These are phyloP conservation scores for Aspiorhynchus laticeps DNA, from an alignment of 2,113 vertebrate species.

Conservation along the genomic window DNA sequence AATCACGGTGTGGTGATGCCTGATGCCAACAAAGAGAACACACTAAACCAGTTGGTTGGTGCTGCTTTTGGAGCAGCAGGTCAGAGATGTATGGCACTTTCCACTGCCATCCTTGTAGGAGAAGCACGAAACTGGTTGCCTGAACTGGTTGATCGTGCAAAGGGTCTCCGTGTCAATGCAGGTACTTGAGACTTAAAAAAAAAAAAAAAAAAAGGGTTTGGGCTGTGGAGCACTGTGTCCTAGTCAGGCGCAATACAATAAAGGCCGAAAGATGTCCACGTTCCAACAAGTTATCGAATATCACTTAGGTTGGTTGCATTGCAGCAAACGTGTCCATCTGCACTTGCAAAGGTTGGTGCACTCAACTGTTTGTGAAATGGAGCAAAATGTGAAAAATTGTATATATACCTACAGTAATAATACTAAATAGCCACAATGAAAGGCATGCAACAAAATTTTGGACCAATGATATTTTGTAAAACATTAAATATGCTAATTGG, in stretches of 20 bases:
- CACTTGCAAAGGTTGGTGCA: neutral
- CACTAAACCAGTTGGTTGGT: slow-evolving; percentile 94
- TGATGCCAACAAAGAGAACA: slow-evolving; percentile 98
- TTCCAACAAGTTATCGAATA: neutral
- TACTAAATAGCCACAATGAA: too few species aligned
- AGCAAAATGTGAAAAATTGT: neutral
- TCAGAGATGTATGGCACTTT: slow-evolving; percentile 98
- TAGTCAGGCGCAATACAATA: neutral
- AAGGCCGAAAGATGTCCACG: neutral
- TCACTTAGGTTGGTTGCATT: neutral
- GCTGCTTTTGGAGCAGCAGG: slow-evolving; percentile 97
- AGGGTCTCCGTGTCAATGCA: slow-evolving; percentile 88
- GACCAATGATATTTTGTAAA: neutral
- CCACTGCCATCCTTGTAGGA: slow-evolving; percentile 91
- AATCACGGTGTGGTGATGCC: slow-evolving; percentile 98
- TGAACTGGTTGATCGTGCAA: slow-evolving; percentile 90
- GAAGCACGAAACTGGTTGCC: slow-evolving; percentile 90
- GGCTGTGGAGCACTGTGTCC: neutral
- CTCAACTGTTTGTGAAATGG: neutral
- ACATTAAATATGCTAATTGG: neutral
- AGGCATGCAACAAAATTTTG: neutral
- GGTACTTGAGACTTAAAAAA: too few species aligned
- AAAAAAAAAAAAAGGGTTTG: too few species aligned
- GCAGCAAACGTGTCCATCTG: neutral
- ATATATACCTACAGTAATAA: too few species aligned